These are phyloP conservation scores for Ypsolopha scabrella DNA, from an alignment of 2,888 invertebrate genomes.

Conservation along the genomic window DNA sequence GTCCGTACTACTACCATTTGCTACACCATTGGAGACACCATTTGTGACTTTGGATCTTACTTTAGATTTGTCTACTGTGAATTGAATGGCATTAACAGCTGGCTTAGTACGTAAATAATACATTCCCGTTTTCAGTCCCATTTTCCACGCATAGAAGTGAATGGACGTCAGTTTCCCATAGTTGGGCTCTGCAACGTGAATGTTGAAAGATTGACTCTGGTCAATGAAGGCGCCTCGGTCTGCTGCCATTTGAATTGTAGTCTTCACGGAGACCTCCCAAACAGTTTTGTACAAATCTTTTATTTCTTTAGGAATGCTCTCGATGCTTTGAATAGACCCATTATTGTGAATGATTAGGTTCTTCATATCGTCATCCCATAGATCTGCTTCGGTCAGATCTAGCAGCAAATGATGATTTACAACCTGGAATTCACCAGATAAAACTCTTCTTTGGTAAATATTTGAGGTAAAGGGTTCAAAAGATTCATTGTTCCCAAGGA, in stretches of 20 bases:
- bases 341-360: conserved; percentile 90
- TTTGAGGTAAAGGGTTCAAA: conserved; percentile 99
- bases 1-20: conserved; percentile 16
- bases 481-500: conserved; percentile 98
- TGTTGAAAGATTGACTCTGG: conserved; percentile 98
- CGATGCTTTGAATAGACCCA: conserved; percentile 94
- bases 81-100: conserved; percentile 96
- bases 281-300: conserved; percentile 94
- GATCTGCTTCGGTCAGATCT: conserved; percentile 89
- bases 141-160: conserved; percentile 98
- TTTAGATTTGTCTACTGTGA: conserved; percentile 91
- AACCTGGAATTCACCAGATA: conserved; percentile 96
- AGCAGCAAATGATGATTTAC: conserved; percentile 96
- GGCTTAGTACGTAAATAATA: conserved; percentile 98
- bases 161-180: conserved; percentile 96
- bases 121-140: conserved; percentile 98
- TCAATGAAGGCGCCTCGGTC: conserved; percentile 98
- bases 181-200: conserved; percentile 95
- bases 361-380: conserved; percentile 98
- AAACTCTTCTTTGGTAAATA: conserved; percentile 92
- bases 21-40: conserved; percentile 23
- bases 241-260: conserved; percentile 95
- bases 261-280: conserved; percentile 97
- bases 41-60: conserved; percentile 27
- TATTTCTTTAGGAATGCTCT: conserved; percentile 85